Base-by-base conservation (phyloP, 1,140 invertebrate species). In the Trichoplusia ni region DNA sequence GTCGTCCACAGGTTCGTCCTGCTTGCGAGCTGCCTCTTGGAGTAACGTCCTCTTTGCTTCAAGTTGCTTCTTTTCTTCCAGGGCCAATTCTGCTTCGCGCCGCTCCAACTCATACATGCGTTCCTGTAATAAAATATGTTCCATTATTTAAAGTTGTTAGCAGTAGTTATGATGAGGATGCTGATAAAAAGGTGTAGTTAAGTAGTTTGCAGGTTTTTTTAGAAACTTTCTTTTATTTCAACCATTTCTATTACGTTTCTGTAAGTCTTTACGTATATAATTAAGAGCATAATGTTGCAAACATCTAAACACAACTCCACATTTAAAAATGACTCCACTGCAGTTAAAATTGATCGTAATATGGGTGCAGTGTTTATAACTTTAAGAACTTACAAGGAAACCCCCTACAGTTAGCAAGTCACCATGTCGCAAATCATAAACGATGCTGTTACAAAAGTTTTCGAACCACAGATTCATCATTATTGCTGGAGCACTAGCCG, bases 1-100 rank as follows among this genome's bases (percentile, higher is more conserved):
- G 82, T 98, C 98, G 82, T 98, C 97, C 0, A 99, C 95, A 0
- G 97, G 97, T 78, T 99, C 97, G 81, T 99, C 97, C 79, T 96
- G 95, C 65, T 97, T 97, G 62, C 95, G 93, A 0, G 97, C 97
- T 0, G 97, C 97, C 82, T 97, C 96, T 74, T 96, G 97, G 38
- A 99, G 97, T 8, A 96, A 91, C 75, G 95, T 95, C 77, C 96
- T 97, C 85, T 98, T 98, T 2, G 95, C 94, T 82, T 97, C 95
- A 66, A 98, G 94, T 59, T 95, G 93, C 5, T 95, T 92, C 58
- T 95, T 92, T 75, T 98, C 95, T 82, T 96, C 95, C 60, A 97
- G 92, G 69, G 97, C 96, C 73, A 96, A 90, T 84, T 98, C 96
- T 54, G 95, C 95, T 81, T 97, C 96, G 70, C 97, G 95, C 33